Evolutionary conservation across 2,888 invertebrate species (phyloP), one percentile per base, ranked within the genome.

Genomic region (Hydrotaea diabolus): DNA sequence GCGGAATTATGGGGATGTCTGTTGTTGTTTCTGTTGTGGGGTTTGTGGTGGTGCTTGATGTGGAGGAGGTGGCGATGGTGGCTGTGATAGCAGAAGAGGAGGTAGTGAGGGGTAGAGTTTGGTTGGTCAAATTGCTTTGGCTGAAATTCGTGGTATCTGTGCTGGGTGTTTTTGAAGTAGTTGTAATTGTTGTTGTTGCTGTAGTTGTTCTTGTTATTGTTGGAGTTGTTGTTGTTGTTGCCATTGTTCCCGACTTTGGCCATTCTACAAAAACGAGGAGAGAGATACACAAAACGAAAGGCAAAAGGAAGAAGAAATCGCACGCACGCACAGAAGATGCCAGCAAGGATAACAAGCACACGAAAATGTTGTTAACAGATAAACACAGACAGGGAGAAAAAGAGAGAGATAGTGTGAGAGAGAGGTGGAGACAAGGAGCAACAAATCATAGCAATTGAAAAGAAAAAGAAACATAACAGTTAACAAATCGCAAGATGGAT

Each of bases 201-300:
- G 85, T 64, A 86, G 82, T 15, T 74, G 80, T 19, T 83, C 86
- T 57, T 77, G 80, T 62, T n/a, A 53, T 79, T 77, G 76, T 79
- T 43, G 55, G 71, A 57, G 66, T 72, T 81, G 69, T 69, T 82
- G 82, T 59, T 64, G 81, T 81, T 83, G 55, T 84, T 86, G 86
- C 79, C 64, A 79, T 85, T 85, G 88, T 88, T 84, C 46, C 69
- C 23, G 91, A 90, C 86, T 90, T 91, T 81, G 91, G 90, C 91
- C 91, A 91, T 87, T 90, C 91, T 91, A 85, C 77, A 81, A 62
- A 46, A 69, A 69, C 69, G 21, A 11, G 21, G 9, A 78, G 69
- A 86, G 69, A 77, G 26, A 77, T 72, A 80, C 77, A 73, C 49
- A 78, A 26, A 59, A 64, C 21, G 74, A 76, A 55, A 85, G 23